phyloP scores from a whole-genome alignment of 1,140 invertebrate species.

The Carcinoscorpius rotundicauda region DNA sequence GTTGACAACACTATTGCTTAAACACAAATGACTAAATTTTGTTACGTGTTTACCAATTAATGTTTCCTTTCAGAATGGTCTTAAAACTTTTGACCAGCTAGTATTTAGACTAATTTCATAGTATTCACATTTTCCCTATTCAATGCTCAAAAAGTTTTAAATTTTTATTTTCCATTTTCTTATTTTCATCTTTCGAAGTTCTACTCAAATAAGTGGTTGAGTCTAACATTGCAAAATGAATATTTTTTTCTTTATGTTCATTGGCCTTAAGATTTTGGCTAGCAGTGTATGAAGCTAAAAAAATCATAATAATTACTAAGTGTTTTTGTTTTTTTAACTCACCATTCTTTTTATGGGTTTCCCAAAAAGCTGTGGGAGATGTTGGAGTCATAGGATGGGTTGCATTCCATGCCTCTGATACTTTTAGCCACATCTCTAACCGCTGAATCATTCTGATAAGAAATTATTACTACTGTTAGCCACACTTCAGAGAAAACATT shows the following conservation, averaged over 20 bases:
- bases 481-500: too few species aligned
- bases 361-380: conserved; percentile 43
- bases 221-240: background rate
- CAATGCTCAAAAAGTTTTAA: too few species aligned
- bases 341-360: conserved; percentile 33
- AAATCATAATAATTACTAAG: background rate
- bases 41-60: too few species aligned
- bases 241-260: background rate
- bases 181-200: too few species aligned
- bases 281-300: background rate
- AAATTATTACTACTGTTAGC: conserved; percentile 9
- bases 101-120: too few species aligned
- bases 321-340: background rate
- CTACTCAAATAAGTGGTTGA: too few species aligned
- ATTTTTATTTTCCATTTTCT: too few species aligned
- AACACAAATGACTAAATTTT: too few species aligned
- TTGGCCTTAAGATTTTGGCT: background rate
- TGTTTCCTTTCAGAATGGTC: too few species aligned
- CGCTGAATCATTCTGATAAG: conserved; percentile 44
- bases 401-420: conserved; percentile 46
- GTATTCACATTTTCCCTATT: too few species aligned
- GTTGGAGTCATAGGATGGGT: conserved; percentile 43
- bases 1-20: too few species aligned
- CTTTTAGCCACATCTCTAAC: conserved; percentile 55
- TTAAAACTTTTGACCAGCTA: too few species aligned